Base-by-base conservation (phyloP, 2,113 vertebrate genomes). In the Candoia aspera region DNA sequence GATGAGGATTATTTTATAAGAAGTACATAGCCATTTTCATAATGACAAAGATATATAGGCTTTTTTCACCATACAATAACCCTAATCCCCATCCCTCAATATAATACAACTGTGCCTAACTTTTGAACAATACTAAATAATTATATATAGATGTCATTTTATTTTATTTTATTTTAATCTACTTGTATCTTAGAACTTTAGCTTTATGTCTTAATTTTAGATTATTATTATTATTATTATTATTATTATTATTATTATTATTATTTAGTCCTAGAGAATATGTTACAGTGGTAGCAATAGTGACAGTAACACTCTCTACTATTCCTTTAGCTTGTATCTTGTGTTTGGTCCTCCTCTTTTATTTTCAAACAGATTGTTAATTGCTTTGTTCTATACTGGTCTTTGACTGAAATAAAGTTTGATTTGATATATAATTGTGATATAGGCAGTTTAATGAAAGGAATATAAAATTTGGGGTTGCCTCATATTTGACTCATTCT, bases 361-460 rank as follows among this genome's bases (percentile, higher is more conserved):
- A 79, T 21, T 79, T 79, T 79, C 33, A 79, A 79, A 79, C 4
- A 37, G 17, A 21, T 79, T 79, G 17, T 79, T 79, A 79, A 79
- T 79, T 79, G 73, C 8, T 79, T 79, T 8, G 9, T 79, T 21
- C 17, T 79, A 21, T 21, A 79, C 73, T 79, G 73, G 37, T 37
- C 17, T 79, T 37, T 79, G 68, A 79, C 33, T 21, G 33, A 79
- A 79, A 37, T 79, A 79, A 79, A 79, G 33, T 79, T 79, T 79
- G 33, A 79, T 68, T 19, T 88, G 54, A 89, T 0, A 0, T 55
- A 90, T 0, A 0, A 17, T n/a, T 33, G 9, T 33, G 10, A 15
- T 62, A n/a, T 91, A 37, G 84, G 90, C 88, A 42, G 24, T 90
- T 92, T 94, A 91, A 90, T n/a, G 95, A 46, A 54, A 92, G 92